Conservation (phyloP, 2,797 vertebrate species). For the Trematomus bernacchii region DNA sequence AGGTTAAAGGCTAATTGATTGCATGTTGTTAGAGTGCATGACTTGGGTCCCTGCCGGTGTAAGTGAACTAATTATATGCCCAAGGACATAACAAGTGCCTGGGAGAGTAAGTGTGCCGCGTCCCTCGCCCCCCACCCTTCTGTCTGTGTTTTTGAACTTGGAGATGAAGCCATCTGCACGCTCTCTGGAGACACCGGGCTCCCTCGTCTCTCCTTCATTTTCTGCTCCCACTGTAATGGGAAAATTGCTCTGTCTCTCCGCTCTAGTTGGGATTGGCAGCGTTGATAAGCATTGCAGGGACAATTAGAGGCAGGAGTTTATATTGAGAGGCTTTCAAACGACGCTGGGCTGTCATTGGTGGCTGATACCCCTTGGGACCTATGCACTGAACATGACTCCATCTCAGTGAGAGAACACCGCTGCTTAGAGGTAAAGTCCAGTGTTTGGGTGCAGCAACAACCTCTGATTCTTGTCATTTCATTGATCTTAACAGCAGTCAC, state of each 20-base stretch:
- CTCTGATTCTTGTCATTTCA: constrained; percentile 49
- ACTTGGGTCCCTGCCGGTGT: constrained; percentile 16
- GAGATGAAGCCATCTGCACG: constrained; percentile 83
- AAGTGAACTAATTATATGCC: constrained; percentile 15
- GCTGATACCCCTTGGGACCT: constrained; percentile 54
- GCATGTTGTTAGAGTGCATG: constrained; percentile 57
- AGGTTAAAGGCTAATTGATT: constrained; percentile 76
- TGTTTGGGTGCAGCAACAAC: constrained; percentile 33
- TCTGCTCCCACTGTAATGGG: constrained; percentile 78
- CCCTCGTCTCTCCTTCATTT: constrained; percentile 75
- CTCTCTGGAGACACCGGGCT: constrained; percentile 77
- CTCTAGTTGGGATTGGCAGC: constrained; percentile 83
- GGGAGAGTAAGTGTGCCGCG: constrained; percentile 12
- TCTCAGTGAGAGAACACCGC: constrained; percentile 24
- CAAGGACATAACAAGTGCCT: constrained; percentile 46
- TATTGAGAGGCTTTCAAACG: constrained; percentile 75
- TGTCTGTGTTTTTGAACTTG: constrained; percentile 79
- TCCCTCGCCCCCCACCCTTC: constrained; percentile 66
- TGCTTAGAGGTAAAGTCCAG: constrained; percentile 27
- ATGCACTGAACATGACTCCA: constrained; percentile 46
- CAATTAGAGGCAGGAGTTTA: constrained; percentile 82
- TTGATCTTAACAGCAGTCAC: constrained; percentile 47
- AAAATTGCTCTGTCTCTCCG: constrained; percentile 83
- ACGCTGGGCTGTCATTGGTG: constrained; percentile 66
- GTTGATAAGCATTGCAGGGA: constrained; percentile 81